Percentiles rank a stretch among this genome's conserved stretches.
Conservation (phyloP, 2,797 vertebrate species). For the Petrocephalus schoutedeni region DNA sequence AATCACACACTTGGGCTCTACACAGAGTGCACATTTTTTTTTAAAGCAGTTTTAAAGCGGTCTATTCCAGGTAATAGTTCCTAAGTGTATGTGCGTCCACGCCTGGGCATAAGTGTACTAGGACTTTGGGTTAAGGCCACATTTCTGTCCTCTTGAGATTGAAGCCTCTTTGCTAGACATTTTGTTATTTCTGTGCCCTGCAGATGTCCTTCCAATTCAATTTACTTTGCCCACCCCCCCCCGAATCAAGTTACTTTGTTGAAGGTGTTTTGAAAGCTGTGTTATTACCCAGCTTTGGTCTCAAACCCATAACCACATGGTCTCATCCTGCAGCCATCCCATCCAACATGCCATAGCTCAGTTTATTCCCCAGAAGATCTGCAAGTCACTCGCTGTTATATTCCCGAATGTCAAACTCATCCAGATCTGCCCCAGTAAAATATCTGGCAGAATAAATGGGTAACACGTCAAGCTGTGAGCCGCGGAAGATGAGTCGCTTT, state of each 20-base stretch:
- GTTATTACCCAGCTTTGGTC: not conserved
- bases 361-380: not conserved
- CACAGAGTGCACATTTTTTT: not conserved
- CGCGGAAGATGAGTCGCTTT: not conserved
- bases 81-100: not conserved
- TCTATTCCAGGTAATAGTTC: not conserved
- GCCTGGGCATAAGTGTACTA: not conserved
- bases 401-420: not conserved
- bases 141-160: not conserved
- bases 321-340: not conserved
- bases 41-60: not conserved
- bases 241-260: not conserved
- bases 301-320: not conserved
- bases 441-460: not conserved
- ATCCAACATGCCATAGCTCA: not conserved
- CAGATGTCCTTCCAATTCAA: not conserved
- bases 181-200: not conserved
- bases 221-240: not conserved
- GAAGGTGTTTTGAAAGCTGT: not conserved
- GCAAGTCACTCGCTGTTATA: slow-evolving; percentile 1
- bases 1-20: not conserved
- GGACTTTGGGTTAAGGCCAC: not conserved
- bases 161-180: not conserved
- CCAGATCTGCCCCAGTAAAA: not conserved
- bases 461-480: not conserved